Percentiles rank a stretch among this genome's conserved stretches.
Evolutionary conservation across 2,888 invertebrate species (phyloP).

Genomic region (Drosophila gaucha): DNA sequence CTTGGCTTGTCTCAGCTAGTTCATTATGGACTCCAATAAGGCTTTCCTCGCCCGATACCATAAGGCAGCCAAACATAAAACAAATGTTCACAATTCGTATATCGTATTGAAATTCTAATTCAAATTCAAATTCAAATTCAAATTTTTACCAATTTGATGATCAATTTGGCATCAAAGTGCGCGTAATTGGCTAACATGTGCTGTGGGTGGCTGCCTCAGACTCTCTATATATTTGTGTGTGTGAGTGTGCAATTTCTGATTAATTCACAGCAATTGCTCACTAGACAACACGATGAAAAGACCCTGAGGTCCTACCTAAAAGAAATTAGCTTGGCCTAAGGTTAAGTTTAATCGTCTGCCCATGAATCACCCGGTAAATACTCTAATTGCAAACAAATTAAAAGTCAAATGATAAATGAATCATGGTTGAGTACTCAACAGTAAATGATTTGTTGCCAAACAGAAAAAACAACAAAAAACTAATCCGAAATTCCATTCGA

Average conservation of each 20-base stretch:
- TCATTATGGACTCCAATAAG: conserved; percentile 19
- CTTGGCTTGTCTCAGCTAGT: conserved; percentile 18
- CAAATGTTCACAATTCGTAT: conserved; percentile 39
- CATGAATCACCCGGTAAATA: conserved; percentile 17
- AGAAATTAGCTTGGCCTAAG: neutral
- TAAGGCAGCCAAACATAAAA: conserved; percentile 30
- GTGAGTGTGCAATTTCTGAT: conserved; percentile 41
- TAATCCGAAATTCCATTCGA: neutral
- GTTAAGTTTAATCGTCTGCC: conserved; percentile 14
- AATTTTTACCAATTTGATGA: conserved; percentile 42
- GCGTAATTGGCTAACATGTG: conserved; percentile 65
- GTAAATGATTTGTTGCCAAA: conserved; percentile 12
- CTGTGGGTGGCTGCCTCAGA: conserved; percentile 9
- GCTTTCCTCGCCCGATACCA: conserved; percentile 9
- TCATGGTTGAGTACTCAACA: conserved; percentile 6
- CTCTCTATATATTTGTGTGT: conserved; percentile 16
- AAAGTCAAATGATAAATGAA: conserved; percentile 33
- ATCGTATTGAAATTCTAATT: conserved; percentile 22
- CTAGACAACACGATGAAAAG: conserved; percentile 8
- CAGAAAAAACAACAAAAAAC: neutral
- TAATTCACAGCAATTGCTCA: conserved; percentile 59
- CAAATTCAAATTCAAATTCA: conserved; percentile 28
- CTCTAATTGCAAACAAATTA: conserved; percentile 20
- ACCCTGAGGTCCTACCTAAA: conserved; percentile 12
- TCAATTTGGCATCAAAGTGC: conserved; percentile 56